These are phyloP conservation scores for Cyprinodon diabolis DNA, from an alignment of 2,797 vertebrate genomes.

Conservation along the genomic window DNA sequence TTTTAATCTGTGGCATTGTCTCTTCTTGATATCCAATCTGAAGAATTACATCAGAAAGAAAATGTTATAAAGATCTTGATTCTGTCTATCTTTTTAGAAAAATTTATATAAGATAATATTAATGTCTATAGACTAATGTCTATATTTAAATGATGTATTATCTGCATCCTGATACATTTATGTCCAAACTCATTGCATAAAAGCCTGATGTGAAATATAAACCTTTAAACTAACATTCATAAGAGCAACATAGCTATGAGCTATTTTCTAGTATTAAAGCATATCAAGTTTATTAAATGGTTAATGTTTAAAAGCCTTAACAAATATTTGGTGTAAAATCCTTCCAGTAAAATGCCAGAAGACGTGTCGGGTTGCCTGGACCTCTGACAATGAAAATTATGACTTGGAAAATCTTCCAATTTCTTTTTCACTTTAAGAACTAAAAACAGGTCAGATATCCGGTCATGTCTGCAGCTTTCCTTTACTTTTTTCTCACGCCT, in stretches of 20 bases:
- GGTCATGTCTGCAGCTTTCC: not conserved
- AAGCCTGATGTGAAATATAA: not conserved
- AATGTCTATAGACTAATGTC: too few relatives aligned
- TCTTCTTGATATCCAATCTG: too few relatives aligned
- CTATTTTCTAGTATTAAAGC: not conserved
- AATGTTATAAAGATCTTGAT: too few relatives aligned
- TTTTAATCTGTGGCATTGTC: too few relatives aligned
- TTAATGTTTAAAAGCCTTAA: not conserved
- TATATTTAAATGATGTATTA: too few relatives aligned
- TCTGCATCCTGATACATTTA: not conserved
- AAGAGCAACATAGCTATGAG: not conserved
- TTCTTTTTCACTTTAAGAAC: not conserved
- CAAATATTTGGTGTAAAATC: too few relatives aligned
- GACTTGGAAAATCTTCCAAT: not conserved
- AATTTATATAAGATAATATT: too few relatives aligned
- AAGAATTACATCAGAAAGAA: too few relatives aligned
- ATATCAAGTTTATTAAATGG: not conserved
- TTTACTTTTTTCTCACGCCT: not conserved
- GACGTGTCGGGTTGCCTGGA: not conserved
- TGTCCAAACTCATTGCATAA: not conserved
- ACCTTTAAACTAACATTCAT: not conserved
- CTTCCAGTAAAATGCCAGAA: not conserved
- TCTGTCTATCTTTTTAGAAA: too few relatives aligned
- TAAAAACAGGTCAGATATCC: not conserved
- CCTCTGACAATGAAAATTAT: not conserved